Percentiles rank a stretch among this genome's conserved stretches.
Evolutionary conservation across 2,888 invertebrate genomes (phyloP).

Genomic region (Sinodicranocentrus sp.): DNA sequence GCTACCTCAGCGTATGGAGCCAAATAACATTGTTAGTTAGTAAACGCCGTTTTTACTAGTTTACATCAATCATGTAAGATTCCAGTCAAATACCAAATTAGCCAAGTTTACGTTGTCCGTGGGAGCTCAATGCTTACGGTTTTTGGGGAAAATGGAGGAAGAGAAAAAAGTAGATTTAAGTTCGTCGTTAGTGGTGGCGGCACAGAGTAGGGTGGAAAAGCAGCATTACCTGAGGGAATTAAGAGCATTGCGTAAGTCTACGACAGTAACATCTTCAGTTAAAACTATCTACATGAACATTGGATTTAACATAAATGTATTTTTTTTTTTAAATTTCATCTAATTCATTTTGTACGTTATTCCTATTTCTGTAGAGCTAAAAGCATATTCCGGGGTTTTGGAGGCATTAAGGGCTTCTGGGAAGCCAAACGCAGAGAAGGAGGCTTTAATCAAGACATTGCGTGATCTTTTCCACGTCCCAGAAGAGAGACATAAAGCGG

Average conservation of each 20-base stretch:
- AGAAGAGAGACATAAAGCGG: slow-evolving; percentile 73
- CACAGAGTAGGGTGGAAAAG: slow-evolving; percentile 21
- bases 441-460: slow-evolving; percentile 52
- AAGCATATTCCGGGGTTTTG: slow-evolving; percentile 69
- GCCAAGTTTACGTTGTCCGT: too few species aligned
- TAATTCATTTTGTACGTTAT: too few species aligned
- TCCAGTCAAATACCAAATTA: too few species aligned
- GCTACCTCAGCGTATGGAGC: too few species aligned
- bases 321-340: slow-evolving; percentile 26
- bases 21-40: too few species aligned
- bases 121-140: too few species aligned
- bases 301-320: background rate
- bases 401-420: slow-evolving; percentile 73
- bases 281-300: background rate
- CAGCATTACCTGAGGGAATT: slow-evolving; percentile 53
- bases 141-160: slow-evolving; percentile 59
- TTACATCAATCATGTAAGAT: too few species aligned
- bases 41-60: too few species aligned
- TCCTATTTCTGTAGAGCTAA: slow-evolving; percentile 70
- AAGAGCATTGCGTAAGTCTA: slow-evolving; percentile 60
- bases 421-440: slow-evolving; percentile 69
- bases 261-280: background rate
- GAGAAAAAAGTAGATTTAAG: slow-evolving; percentile 12
- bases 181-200: background rate
- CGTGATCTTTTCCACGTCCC: slow-evolving; percentile 70